Percentiles rank a stretch among this genome's conserved stretches.
Conservation (phyloP, 2,888 invertebrate genomes). For the Agrypnus murinus region DNA sequence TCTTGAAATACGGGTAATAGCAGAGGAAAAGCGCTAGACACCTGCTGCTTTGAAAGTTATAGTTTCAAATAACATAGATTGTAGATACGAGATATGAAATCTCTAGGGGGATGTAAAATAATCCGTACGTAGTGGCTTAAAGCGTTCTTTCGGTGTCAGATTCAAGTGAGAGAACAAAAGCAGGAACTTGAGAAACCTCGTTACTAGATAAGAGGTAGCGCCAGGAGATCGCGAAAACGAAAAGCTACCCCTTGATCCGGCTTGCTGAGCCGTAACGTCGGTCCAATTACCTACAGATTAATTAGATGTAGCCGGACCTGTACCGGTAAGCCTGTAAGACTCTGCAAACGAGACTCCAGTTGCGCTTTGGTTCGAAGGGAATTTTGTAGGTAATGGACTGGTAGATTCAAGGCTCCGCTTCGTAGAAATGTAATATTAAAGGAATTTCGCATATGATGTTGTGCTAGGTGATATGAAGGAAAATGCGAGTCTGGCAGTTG, state of each 20-base stretch:
- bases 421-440: conserved; percentile 45
- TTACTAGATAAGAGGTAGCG: conserved; percentile 52
- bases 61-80: conserved; percentile 38
- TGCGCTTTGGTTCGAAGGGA: conserved; percentile 20
- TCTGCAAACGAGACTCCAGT: conserved; percentile 33
- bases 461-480: conserved; percentile 42
- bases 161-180: conserved; percentile 32
- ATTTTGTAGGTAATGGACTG: conserved; percentile 21
- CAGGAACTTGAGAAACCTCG: conserved; percentile 44
- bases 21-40: conserved; percentile 26
- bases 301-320: conserved; percentile 54
- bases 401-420: conserved; percentile 25
- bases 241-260: conserved; percentile 44
- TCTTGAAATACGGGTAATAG: conserved; percentile 18
- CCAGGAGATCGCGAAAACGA: conserved; percentile 34
- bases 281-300: conserved; percentile 55
- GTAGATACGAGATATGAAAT: conserved; percentile 32
- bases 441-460: conserved; percentile 44
- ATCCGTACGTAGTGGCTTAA: conserved; percentile 32
- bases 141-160: conserved; percentile 28
- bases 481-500: conserved; percentile 36
- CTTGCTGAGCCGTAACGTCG: conserved; percentile 42
- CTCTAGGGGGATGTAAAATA: conserved; percentile 33
- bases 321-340: conserved; percentile 44
- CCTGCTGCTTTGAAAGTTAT: conserved; percentile 34